Base-by-base conservation (phyloP, 30 jellyfish, hydroid and myxozoan genomes). In the Euphysa ruthae region DNA sequence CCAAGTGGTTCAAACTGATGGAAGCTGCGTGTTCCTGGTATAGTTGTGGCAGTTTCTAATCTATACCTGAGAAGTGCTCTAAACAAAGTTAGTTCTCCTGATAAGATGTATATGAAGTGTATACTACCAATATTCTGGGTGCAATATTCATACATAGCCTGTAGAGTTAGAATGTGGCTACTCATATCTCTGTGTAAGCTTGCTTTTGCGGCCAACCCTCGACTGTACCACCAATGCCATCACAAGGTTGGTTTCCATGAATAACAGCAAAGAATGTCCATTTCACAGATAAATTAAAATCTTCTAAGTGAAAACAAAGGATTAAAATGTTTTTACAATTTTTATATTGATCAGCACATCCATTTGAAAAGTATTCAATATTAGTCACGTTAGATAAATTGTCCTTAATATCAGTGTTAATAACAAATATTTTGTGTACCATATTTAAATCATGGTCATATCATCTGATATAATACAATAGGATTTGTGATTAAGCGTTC, bases 1-100 rank as follows among this genome's bases (percentile, higher is more conserved):
- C 10, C 60, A 46, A 51, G 66, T 16, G 92, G 92, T 6, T 21
- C 69, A 65, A 65, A 64, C 32, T 77, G 92, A 66, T 77, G 86
- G 61, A 23, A 69, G 4, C 77, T 35, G 31, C 84, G 38, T 25
- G 92, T 77, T 49, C 86, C 85, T 2, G 84, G 84, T 27, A 66
- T 21, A 21, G 84, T 50, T 20, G 33, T 65, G 35, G 92, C 79
- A 35, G 55, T 29, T 13, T 13, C 23, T 12, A 50, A 68, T 54
- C 92, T 52, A 19, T 64, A 29, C 56, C 66, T 33, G 28, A 63
- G 55, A 54, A 20, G 25, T 23, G 33, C 32, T 29, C 66, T 69
- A 24, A 34, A 32, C 38, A 6, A 34, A 4, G 32, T 34, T 27
- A 65, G 24, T 14, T 77, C 89, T 22, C 13, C 77, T 8, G 34